Base-by-base conservation (phyloP, 2,113 vertebrate genomes). In the Rhizomys pruinosus region DNA sequence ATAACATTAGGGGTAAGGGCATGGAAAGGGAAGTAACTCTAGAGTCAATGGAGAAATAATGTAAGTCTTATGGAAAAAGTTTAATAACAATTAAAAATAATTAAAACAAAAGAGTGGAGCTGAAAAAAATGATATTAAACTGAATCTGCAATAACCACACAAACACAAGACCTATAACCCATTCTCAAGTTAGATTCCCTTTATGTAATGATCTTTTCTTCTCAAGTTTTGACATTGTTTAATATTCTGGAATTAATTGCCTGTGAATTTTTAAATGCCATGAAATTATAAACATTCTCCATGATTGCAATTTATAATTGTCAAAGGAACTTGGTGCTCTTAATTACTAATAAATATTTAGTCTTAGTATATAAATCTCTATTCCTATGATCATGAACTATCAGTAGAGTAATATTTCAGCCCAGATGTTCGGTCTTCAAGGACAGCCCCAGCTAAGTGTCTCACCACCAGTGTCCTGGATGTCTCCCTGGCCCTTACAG, bases 81-180 rank as follows among this genome's bases (percentile, higher is more conserved):
- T n/a, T n/a, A n/a, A n/a, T n/a, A n/a, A n/a, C n/a, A n/a, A n/a
- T n/a, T n/a, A n/a, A n/a, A n/a, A n/a, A n/a, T n/a, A n/a, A n/a
- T n/a, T n/a, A n/a, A n/a, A n/a, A n/a, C n/a, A n/a, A n/a, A n/a
- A n/a, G n/a, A n/a, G n/a, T n/a, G n/a, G n/a, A n/a, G n/a, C n/a
- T n/a, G n/a, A n/a, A n/a, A n/a, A n/a, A n/a, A n/a, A n/a, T n/a
- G 55, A 69, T 88, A 87, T 85, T 72, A 95, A 96, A 80, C 32
- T 44, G 1, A 71, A 34, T 68, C 39, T 34, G 34, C 59, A 91
- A 61, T 13, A 84, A 66, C 32, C 66, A 66, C 27, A 34, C 37
- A 55, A 82, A 39, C 3, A 11, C n/a, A 16, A 80, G 37, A 72
- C 44, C 78, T 47, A 27, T n/a, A 63, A 34, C 29, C 74, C 37